Evolutionary conservation across 2,797 vertebrate species (phyloP).

Genomic region (Coregonus ussuriensis): DNA sequence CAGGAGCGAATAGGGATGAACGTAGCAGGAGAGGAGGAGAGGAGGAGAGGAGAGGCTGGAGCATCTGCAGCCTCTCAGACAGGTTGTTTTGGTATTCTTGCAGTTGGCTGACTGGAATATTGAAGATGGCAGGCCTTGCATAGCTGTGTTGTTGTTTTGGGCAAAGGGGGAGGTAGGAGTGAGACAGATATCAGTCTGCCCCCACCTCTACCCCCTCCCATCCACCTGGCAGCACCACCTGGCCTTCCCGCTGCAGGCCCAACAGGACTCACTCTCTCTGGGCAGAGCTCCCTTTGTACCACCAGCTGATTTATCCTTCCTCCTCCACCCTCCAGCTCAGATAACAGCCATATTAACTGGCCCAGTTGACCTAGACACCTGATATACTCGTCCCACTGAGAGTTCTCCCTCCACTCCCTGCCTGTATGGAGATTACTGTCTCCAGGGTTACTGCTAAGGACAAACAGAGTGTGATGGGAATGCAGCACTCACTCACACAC

Average conservation of each 20-base stretch:
- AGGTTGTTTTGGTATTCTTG: conserved; percentile 71
- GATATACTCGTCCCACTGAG: conserved; percentile 67
- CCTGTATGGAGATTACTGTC: conserved; percentile 32
- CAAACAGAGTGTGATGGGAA: neutral
- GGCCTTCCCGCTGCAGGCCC: conserved; percentile 48
- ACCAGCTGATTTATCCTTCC: conserved; percentile 49
- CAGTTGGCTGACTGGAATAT: conserved; percentile 66
- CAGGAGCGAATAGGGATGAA: conserved; percentile 35
- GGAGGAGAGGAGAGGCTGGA: conserved; percentile 43
- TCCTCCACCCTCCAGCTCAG: conserved; percentile 42
- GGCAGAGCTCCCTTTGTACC: conserved; percentile 67
- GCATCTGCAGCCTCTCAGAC: conserved; percentile 66
- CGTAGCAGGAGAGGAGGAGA: conserved; percentile 4
- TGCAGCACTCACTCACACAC: neutral
- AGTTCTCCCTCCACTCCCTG: conserved; percentile 44
- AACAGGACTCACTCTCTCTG: conserved; percentile 63
- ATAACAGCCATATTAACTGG: conserved; percentile 76
- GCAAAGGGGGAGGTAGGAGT: neutral
- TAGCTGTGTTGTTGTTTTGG: conserved; percentile 18
- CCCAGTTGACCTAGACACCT: conserved; percentile 71
- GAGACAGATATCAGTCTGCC: neutral
- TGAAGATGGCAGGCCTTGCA: conserved; percentile 66
- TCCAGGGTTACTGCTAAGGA: conserved; percentile 1
- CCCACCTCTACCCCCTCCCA: conserved; percentile 7
- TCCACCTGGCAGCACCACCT: conserved; percentile 56